Percentiles rank a stretch among this genome's conserved stretches.
Conservation (phyloP, 2,797 vertebrate genomes). For the Todus mexicanus region DNA sequence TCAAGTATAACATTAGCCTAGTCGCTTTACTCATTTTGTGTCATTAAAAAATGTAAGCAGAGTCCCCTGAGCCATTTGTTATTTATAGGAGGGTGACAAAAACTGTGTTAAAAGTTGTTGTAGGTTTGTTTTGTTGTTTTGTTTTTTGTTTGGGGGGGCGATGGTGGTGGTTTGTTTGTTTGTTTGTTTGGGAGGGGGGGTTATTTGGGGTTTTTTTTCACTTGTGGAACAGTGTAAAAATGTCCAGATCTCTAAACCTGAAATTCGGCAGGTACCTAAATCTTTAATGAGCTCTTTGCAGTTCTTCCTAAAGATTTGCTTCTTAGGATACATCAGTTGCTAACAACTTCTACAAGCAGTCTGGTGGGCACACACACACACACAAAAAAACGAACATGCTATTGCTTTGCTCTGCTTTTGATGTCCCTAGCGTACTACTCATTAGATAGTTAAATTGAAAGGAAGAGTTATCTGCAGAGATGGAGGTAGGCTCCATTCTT, state of each 20-base stretch:
- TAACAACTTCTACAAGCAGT: neutral
- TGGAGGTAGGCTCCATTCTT: neutral
- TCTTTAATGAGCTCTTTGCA: neutral
- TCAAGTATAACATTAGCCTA: neutral
- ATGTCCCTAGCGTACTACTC: neutral
- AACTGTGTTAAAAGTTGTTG: neutral
- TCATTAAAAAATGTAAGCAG: neutral
- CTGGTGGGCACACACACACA: neutral
- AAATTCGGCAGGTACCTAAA: neutral
- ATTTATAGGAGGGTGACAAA: neutral
- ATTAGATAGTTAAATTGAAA: neutral
- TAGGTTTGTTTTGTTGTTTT: neutral
- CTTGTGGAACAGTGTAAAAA: neutral
- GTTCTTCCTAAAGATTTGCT: neutral
- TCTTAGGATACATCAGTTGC: neutral
- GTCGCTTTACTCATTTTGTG: neutral
- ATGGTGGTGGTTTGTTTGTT: neutral
- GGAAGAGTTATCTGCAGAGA: neutral
- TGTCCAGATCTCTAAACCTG: neutral
- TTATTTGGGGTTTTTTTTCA: neutral
- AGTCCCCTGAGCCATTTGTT: neutral
- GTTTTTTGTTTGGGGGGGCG: neutral
- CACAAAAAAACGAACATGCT: neutral
- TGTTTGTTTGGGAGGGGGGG: too few species aligned
- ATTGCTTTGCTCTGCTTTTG: neutral